phyloP scores from a whole-genome alignment of 2,797 vertebrate genomes.

The Echeneis naucrates region DNA sequence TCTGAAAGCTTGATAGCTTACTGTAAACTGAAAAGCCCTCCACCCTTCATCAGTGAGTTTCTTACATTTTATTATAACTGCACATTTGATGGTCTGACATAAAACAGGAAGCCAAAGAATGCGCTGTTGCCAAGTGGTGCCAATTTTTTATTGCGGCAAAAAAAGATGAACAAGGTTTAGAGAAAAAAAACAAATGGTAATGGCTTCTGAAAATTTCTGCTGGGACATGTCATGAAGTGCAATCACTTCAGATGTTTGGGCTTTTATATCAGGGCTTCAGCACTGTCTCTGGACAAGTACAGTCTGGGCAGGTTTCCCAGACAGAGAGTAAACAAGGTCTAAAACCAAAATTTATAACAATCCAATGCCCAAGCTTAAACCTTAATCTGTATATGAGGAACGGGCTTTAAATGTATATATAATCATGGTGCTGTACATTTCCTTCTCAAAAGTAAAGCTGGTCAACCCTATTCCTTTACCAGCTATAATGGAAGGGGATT shows the following conservation, averaged over 20 bases:
- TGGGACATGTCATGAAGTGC: slow-evolving; percentile 30
- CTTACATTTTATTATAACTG: background rate
- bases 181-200: slow-evolving; percentile 27
- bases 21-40: slow-evolving; percentile 18
- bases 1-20: slow-evolving; percentile 9
- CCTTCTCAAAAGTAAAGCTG: background rate
- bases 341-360: slow-evolving; percentile 21
- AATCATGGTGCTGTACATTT: background rate
- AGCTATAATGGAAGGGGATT: background rate
- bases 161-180: slow-evolving; percentile 33
- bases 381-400: slow-evolving; percentile 4
- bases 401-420: background rate
- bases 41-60: background rate
- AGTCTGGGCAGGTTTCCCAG: slow-evolving; percentile 36
- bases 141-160: slow-evolving; percentile 20
- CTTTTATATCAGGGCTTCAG: slow-evolving; percentile 47
- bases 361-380: slow-evolving; percentile 13
- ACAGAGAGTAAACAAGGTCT: slow-evolving; percentile 35
- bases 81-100: background rate
- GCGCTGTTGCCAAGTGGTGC: background rate
- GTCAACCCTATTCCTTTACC: background rate
- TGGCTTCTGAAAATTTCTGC: slow-evolving; percentile 32
- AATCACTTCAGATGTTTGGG: slow-evolving; percentile 39
- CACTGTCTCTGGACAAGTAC: slow-evolving; percentile 31
- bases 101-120: background rate